These are phyloP conservation scores for Melinaea marsaeus DNA, from an alignment of 2,888 invertebrate species.

Conservation along the genomic window DNA sequence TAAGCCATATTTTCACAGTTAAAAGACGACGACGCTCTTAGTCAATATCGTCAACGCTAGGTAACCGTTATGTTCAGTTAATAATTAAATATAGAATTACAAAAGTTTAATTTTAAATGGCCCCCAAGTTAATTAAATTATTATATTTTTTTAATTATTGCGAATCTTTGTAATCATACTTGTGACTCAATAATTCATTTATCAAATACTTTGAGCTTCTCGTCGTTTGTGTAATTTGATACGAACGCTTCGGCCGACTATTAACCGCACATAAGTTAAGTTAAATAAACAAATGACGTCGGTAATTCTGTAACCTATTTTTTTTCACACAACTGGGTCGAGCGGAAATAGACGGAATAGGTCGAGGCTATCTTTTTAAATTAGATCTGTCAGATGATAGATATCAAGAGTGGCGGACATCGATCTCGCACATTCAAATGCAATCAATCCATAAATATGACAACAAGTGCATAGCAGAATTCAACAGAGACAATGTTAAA, in stretches of 20 bases:
- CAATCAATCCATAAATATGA: too few species aligned
- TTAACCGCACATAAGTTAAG: neutral
- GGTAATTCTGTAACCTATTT: constrained; percentile 11
- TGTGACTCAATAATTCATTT: too few species aligned
- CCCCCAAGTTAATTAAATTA: constrained; percentile 1
- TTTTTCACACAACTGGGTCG: constrained; percentile 22
- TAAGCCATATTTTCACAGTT: neutral
- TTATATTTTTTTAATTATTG: neutral
- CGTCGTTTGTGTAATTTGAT: neutral
- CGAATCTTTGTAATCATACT: neutral
- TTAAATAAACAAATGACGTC: constrained; percentile 8
- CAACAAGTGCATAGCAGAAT: too few species aligned
- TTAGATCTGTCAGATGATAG: constrained; percentile 4
- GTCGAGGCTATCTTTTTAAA: constrained; percentile 18
- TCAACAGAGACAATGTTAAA: too few species aligned
- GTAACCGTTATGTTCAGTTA: neutral
- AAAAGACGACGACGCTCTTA: neutral
- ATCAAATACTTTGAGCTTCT: too few species aligned
- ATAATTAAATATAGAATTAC: neutral
- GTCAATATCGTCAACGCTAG: neutral
- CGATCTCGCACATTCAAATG: neutral
- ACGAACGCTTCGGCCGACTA: neutral
- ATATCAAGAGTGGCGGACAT: neutral
- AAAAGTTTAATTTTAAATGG: constrained; percentile 1
- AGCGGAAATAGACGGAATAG: constrained; percentile 21